Conservation (phyloP, 2,888 invertebrate species). For the Abscondita cerata region DNA sequence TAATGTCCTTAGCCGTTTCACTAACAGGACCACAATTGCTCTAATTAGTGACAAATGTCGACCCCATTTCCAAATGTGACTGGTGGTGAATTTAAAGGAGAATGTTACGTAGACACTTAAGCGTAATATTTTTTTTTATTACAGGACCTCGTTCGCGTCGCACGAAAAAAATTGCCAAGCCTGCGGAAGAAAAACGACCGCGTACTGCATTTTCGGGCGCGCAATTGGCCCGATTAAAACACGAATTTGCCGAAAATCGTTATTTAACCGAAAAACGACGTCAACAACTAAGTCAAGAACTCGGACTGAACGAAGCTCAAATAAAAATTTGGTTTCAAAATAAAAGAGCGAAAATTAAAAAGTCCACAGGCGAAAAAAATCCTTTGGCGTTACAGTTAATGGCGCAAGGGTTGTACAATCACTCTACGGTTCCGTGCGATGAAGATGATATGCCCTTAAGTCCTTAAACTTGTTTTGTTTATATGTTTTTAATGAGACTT, state of each 20-base stretch:
- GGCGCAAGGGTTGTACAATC: constrained; percentile 95
- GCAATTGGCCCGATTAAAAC: constrained; percentile 88
- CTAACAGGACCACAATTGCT: constrained; percentile 55
- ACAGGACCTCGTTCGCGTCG: constrained; percentile 68
- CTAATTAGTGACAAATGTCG: constrained; percentile 56
- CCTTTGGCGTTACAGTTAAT: constrained; percentile 88
- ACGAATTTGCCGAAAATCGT: constrained; percentile 92
- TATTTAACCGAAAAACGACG: constrained; percentile 92
- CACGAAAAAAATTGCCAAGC: constrained; percentile 62
- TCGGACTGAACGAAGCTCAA: constrained; percentile 94
- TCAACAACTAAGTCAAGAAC: constrained; percentile 87
- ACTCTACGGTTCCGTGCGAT: constrained; percentile 75
- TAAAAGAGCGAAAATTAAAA: constrained; percentile 96
- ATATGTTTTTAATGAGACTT: background rate
- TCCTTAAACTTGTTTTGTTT: constrained; percentile 14
- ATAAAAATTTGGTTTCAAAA: constrained; percentile 99
- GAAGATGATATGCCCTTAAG: constrained; percentile 55
- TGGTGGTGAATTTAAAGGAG: constrained; percentile 25
- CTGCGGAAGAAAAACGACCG: constrained; percentile 85
- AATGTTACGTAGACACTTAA: constrained; percentile 16
- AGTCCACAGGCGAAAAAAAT: constrained; percentile 84
- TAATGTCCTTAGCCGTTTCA: constrained; percentile 51
- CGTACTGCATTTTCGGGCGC: constrained; percentile 96
- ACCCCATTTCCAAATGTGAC: constrained; percentile 49
- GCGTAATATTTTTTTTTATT: constrained; percentile 31